Conservation (phyloP, 2,888 invertebrate genomes). For the Phlogophora meticulosa region DNA sequence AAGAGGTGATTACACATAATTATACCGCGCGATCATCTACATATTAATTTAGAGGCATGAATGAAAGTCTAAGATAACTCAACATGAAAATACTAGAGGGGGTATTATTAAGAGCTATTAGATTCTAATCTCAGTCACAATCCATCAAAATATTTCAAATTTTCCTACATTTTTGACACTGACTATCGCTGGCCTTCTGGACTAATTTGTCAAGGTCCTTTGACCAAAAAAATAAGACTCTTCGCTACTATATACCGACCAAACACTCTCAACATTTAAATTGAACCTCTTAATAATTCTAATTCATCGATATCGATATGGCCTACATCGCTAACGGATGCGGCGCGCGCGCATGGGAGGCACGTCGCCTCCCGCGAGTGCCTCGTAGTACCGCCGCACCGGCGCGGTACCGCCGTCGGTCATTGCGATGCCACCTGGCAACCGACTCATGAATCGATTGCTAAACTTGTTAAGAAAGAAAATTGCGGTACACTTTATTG, state of each 20-base stretch:
- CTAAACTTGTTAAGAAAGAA: slow-evolving; percentile 40
- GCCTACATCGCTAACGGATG: slow-evolving; percentile 69
- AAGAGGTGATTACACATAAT: background rate
- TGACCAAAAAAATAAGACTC: too few species aligned
- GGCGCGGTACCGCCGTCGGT: slow-evolving; percentile 58
- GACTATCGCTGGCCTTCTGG: too few species aligned
- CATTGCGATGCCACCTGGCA: slow-evolving; percentile 73
- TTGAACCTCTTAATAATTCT: background rate
- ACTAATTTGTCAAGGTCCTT: too few species aligned
- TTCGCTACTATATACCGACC: too few species aligned
- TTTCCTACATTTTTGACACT: too few species aligned
- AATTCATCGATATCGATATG: slow-evolving; percentile 7
- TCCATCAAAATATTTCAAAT: too few species aligned
- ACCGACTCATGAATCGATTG: slow-evolving; percentile 55
- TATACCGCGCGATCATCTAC: background rate
- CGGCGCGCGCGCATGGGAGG: slow-evolving; percentile 73
- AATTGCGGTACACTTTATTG: slow-evolving; percentile 19
- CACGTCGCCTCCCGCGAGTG: slow-evolving; percentile 76
- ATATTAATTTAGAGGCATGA: background rate
- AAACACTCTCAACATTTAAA: background rate
- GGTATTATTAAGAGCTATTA: too few species aligned
- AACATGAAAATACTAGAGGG: too few species aligned
- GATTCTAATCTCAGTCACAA: too few species aligned
- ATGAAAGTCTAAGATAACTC: background rate
- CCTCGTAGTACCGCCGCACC: slow-evolving; percentile 47